These are phyloP conservation scores for Aphodius sticticus DNA, from an alignment of 2,888 invertebrate species.

Conservation along the genomic window DNA sequence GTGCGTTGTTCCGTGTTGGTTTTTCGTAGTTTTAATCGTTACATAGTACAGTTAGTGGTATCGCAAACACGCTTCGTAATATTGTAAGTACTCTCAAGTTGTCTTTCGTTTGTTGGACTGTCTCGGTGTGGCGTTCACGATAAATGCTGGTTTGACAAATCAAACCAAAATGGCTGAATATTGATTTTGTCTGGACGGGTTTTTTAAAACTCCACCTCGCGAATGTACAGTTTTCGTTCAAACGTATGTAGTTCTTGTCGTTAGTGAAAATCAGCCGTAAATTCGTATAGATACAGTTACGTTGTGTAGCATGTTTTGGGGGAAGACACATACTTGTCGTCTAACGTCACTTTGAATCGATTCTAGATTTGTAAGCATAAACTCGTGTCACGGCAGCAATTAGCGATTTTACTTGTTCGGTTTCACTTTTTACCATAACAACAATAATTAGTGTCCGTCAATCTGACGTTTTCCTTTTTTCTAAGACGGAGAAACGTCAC, in stretches of 20 bases:
- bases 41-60: constrained; percentile 28
- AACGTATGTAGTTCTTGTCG: not conserved
- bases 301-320: not conserved
- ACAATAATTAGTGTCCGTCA: not conserved
- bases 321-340: not conserved
- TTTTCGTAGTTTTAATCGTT: constrained; percentile 33
- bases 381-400: not conserved
- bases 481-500: not conserved
- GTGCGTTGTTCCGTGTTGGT: constrained; percentile 30
- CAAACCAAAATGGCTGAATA: constrained; percentile 57
- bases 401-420: not conserved
- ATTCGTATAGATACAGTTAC: constrained; percentile 7
- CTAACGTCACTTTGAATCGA: constrained; percentile 4
- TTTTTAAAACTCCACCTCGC: not conserved
- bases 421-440: constrained; percentile 4
- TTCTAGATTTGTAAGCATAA: not conserved
- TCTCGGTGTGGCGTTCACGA: not conserved
- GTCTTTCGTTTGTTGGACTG: constrained; percentile 24
- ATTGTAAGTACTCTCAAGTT: constrained; percentile 40
- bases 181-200: constrained; percentile 52
- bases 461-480: not conserved
- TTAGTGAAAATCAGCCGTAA: not conserved
- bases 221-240: not conserved
- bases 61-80: constrained; percentile 29
- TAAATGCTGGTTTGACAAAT: constrained; percentile 40